Percentiles rank a stretch among this genome's conserved stretches.
Evolutionary conservation across 1,140 invertebrate genomes (phyloP).

Genomic region (Steinernema khuongi): DNA sequence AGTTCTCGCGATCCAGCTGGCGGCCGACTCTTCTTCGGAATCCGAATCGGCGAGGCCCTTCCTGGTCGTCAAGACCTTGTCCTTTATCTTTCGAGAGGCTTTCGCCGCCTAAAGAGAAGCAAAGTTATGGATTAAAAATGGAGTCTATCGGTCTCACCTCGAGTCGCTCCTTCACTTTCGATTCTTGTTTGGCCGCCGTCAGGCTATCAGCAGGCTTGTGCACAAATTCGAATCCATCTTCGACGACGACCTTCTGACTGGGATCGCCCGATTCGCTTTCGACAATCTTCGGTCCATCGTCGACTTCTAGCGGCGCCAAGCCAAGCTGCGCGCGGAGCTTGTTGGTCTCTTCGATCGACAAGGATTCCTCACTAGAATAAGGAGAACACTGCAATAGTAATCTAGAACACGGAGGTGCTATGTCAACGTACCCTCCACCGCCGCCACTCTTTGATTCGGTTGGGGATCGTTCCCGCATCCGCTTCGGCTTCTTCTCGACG

Average conservation of each 20-base stretch:
- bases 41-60: conserved; percentile 72
- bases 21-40: conserved; percentile 64
- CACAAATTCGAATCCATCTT: conserved; percentile 69
- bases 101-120: conserved; percentile 63
- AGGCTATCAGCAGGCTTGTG: conserved; percentile 83
- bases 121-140: conserved; percentile 8
- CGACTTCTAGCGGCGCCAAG: conserved; percentile 79
- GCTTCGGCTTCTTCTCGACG: not conserved
- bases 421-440: not conserved
- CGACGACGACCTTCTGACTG: conserved; percentile 68
- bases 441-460: not conserved
- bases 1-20: conserved; percentile 76
- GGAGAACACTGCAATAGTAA: not conserved
- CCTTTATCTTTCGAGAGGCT: conserved; percentile 75
- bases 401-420: not conserved
- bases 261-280: conserved; percentile 59
- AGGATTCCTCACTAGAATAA: conserved; percentile 31
- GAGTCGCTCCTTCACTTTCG: conserved; percentile 78
- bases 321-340: conserved; percentile 83
- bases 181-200: conserved; percentile 69
- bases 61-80: conserved; percentile 66
- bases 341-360: conserved; percentile 56
- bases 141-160: conserved; percentile 49
- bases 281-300: conserved; percentile 56
- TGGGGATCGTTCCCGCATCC: not conserved